Conservation (phyloP, 2,888 invertebrate genomes). For the Nomada flava region DNA sequence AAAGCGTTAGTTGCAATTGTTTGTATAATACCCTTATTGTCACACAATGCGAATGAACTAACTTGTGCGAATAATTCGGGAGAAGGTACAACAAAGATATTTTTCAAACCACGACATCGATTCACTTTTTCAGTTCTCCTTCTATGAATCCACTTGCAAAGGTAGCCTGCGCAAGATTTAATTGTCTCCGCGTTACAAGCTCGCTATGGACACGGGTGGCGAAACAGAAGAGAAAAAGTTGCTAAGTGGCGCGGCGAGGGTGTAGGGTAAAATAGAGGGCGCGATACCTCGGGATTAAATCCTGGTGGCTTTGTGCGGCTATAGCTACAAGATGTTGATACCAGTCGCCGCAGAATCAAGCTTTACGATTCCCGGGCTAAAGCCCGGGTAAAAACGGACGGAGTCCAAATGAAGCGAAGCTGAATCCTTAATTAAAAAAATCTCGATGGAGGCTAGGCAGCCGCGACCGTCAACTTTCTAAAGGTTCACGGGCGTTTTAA, state of each 20-base stretch:
- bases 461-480: neutral
- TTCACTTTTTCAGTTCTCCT: neutral
- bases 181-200: constrained; percentile 51
- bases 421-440: constrained; percentile 60
- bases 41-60: neutral
- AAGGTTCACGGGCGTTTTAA: neutral
- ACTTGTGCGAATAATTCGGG: neutral
- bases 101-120: neutral
- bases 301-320: constrained; percentile 38
- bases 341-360: constrained; percentile 52
- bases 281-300: constrained; percentile 63
- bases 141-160: constrained; percentile 42
- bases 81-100: neutral
- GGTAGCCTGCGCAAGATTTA: constrained; percentile 46
- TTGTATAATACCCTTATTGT: constrained; percentile 17
- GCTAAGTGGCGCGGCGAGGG: constrained; percentile 61
- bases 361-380: constrained; percentile 31
- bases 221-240: constrained; percentile 46
- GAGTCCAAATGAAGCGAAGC: constrained; percentile 38
- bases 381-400: constrained; percentile 31
- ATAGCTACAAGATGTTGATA: constrained; percentile 53
- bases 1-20: neutral
- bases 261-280: constrained; percentile 53
- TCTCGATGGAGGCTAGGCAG: constrained; percentile 38
- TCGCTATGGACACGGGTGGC: constrained; percentile 40